Evolutionary conservation across 2,113 vertebrate species (phyloP).

Genomic region (Hippocampus abdominalis): DNA sequence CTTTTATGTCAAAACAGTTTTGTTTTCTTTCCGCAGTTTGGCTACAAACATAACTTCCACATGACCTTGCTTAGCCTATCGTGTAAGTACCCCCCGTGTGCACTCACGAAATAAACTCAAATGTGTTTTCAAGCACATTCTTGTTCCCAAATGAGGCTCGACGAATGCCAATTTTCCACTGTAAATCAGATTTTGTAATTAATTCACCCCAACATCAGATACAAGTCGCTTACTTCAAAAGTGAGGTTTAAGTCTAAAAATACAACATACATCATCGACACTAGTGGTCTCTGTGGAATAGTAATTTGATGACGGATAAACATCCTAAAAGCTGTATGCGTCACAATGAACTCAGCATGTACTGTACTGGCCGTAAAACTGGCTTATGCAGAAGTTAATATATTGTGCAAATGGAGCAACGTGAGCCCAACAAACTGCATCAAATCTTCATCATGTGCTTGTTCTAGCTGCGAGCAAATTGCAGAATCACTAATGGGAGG

Average conservation of each 20-base stretch:
- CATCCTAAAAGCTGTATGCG: constrained; percentile 5
- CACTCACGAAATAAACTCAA: constrained; percentile 42
- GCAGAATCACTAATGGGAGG: constrained; percentile 13
- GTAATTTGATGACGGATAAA: background rate
- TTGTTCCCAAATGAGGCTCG: constrained; percentile 43
- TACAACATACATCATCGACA: constrained; percentile 4
- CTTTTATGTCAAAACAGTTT: constrained; percentile 24
- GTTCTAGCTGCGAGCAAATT: constrained; percentile 13
- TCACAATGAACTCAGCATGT: constrained; percentile 10
- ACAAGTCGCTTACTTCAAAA: constrained; percentile 5
- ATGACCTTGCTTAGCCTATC: constrained; percentile 33
- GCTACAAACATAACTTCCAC: constrained; percentile 35
- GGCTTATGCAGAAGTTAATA: constrained; percentile 11
- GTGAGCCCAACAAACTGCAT: constrained; percentile 36
- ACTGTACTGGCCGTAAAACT: constrained; percentile 15
- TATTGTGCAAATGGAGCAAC: constrained; percentile 17
- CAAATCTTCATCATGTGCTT: constrained; percentile 45
- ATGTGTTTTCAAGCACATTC: constrained; percentile 48
- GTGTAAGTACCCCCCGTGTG: constrained; percentile 40
- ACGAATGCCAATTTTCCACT: constrained; percentile 53
- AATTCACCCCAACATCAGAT: constrained; percentile 23
- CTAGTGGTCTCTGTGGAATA: constrained; percentile 1
- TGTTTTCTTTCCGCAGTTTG: constrained; percentile 25
- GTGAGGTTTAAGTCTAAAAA: constrained; percentile 18
- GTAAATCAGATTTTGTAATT: constrained; percentile 46